phyloP scores from a whole-genome alignment of 30 jellyfish, hydroid and myxozoan genomes.

The Clytia hemisphaerica region DNA sequence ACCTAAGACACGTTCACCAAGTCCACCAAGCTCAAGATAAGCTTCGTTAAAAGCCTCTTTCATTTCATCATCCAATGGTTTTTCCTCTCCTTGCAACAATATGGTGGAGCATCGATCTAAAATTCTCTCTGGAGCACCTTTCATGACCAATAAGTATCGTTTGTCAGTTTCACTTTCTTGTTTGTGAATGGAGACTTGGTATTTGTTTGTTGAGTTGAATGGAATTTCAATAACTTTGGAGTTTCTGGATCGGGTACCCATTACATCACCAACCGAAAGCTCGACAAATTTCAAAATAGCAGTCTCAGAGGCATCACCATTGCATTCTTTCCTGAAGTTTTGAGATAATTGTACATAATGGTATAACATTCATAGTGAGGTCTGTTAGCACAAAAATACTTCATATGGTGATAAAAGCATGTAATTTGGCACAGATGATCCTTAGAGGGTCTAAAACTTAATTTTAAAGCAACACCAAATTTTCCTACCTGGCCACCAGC shows the following conservation, averaged over 20 bases:
- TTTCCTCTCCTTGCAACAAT: conserved; percentile 73
- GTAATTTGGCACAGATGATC: no score
- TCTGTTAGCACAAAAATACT: no score
- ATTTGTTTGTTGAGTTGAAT: conserved; percentile 96
- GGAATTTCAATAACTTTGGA: conserved; percentile 96
- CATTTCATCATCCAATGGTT: conserved; percentile 65
- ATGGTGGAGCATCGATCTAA: conserved; percentile 92
- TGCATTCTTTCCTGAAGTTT: conserved; percentile 80
- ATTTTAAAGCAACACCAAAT: no score
- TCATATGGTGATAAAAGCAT: no score
- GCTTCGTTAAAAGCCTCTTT: conserved; percentile 90
- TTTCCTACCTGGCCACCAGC: no score
- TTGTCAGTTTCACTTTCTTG: conserved; percentile 77
- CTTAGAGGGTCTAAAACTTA: no score
- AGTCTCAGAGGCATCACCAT: conserved; percentile 99
- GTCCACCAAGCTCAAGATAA: conserved; percentile 82
- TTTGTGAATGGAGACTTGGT: conserved; percentile 97
- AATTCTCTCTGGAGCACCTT: conserved; percentile 99
- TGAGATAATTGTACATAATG: no score
- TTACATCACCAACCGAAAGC: conserved; percentile 66
- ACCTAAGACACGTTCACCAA: conserved; percentile 99
- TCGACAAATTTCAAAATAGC: conserved; percentile 94
- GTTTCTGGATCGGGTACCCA: conserved; percentile 62
- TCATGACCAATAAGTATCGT: conserved; percentile 88
- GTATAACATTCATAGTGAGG: no score